Base-by-base conservation (phyloP, 2,888 invertebrate genomes). In the Trachelus tabidus region DNA sequence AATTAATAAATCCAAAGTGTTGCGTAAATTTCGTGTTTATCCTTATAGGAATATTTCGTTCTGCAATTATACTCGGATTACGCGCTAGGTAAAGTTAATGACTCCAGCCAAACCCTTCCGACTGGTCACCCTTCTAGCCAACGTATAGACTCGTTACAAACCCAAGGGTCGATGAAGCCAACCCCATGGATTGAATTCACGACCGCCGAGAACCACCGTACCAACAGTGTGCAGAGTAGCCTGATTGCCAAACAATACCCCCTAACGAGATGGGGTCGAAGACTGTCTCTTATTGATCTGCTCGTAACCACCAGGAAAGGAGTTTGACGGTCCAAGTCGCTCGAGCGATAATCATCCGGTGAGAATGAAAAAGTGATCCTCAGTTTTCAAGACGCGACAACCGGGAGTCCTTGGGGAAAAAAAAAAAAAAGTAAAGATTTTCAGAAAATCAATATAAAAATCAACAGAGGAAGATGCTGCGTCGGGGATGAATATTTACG, bases 221-320 rank as follows among this genome's bases (percentile, higher is more conserved):
- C 83, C 82, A 56, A 56, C 56, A 79, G 75, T 81, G 81, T 35
- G 79, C 81, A 77, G 83, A 84, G 86, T 83, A 87, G 85, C 86
- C 85, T 87, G 87, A 89, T 89, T 88, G 87, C 85, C 83, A 87
- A 87, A 89, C 89, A 88, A 88, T 89, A 87, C 87, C 85, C 86
- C 82, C 84, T 87, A 87, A 87, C 87, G 87, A 87, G 86, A 84
- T 84, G 85, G 85, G 86, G 86, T 86, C 86, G 87, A 89, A 88
- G 84, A 85, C 86, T 87, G 86, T 86, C 87, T 89, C 86, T 87
- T 87, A 89, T 87, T 86, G 86, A 87, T 88, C 84, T 83, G 56
- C 23, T 56, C 23, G 56, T 56, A 56, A 56, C 56, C 56, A 9
- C 23, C 56, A 9, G 56, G 56, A 56, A 56, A 56, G 23, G 23